Conservation (phyloP, 2,888 invertebrate species). For the Gymnoscelis rufifasciata region DNA sequence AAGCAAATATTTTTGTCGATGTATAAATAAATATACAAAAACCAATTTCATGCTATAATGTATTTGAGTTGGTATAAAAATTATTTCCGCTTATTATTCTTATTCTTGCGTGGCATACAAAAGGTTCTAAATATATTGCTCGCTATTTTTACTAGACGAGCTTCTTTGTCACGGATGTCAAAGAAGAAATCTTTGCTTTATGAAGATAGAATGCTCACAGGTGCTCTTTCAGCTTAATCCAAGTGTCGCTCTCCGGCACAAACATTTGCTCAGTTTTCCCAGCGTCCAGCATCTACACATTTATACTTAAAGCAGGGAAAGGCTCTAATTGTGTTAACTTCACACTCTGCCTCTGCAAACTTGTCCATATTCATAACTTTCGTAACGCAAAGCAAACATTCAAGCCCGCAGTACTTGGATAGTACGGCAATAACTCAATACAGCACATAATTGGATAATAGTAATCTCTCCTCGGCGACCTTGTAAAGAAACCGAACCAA, state of each 20-base stretch:
- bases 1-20: no score
- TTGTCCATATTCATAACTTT: slow-evolving; percentile 34
- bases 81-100: no score
- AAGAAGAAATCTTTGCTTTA: slow-evolving; percentile 4
- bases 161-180: not conserved
- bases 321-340: slow-evolving; percentile 27
- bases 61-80: no score
- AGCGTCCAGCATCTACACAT: not conserved
- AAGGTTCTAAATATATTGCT: not conserved
- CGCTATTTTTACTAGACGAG: not conserved
- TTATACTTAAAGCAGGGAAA: slow-evolving; percentile 9
- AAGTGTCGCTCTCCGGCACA: not conserved
- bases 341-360: slow-evolving; percentile 17
- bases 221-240: not conserved
- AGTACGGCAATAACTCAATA: slow-evolving; percentile 56
- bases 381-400: slow-evolving; percentile 37
- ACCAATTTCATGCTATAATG: no score
- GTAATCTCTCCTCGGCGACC: slow-evolving; percentile 61
- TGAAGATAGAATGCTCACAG: not conserved
- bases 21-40: no score
- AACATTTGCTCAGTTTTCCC: slow-evolving; percentile 1
- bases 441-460: slow-evolving; percentile 68
- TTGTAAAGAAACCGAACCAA: slow-evolving; percentile 46
- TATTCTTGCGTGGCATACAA: no score
- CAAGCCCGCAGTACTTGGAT: slow-evolving; percentile 31